A percentile compares a stretch with the other conserved stretches of the same genome.
Conservation (phyloP, 2,113 vertebrate genomes). For the Gavialis gangeticus region DNA sequence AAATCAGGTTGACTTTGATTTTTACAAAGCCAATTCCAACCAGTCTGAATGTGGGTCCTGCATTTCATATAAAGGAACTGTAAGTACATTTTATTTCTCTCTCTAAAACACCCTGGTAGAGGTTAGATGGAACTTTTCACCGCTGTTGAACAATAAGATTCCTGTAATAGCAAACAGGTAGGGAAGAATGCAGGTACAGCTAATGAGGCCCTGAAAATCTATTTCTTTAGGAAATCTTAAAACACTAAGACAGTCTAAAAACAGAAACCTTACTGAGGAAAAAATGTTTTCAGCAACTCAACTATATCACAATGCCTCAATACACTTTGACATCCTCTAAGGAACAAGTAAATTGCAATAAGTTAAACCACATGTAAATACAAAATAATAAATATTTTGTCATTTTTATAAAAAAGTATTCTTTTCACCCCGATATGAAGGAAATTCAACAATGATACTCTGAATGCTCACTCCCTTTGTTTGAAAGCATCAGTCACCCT, state of each 20-base stretch:
- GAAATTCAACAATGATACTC: not conserved
- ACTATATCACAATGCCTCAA: not conserved
- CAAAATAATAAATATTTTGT: not conserved
- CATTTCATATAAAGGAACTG: not conserved
- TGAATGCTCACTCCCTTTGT: too few species aligned
- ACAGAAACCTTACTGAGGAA: not conserved
- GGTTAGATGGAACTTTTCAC: not conserved
- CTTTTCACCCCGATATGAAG: not conserved
- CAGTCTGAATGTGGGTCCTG: not conserved
- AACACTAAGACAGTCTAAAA: not conserved
- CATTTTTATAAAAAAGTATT: too few species aligned
- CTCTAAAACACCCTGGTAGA: not conserved
- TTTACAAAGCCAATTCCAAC: not conserved
- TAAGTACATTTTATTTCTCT: not conserved
- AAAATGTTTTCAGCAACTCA: not conserved
- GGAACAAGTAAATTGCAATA: not conserved
- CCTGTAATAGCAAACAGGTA: not conserved
- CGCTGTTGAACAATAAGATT: not conserved
- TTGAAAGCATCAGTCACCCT: not conserved
- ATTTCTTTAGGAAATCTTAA: not conserved
- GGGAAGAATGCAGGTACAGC: not conserved
- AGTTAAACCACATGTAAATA: not conserved
- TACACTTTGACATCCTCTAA: not conserved
- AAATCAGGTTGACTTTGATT: not conserved
- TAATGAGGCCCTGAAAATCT: not conserved